phyloP scores from a whole-genome alignment of 2,888 invertebrate species.

The Hirtodrosophila confusa region DNA sequence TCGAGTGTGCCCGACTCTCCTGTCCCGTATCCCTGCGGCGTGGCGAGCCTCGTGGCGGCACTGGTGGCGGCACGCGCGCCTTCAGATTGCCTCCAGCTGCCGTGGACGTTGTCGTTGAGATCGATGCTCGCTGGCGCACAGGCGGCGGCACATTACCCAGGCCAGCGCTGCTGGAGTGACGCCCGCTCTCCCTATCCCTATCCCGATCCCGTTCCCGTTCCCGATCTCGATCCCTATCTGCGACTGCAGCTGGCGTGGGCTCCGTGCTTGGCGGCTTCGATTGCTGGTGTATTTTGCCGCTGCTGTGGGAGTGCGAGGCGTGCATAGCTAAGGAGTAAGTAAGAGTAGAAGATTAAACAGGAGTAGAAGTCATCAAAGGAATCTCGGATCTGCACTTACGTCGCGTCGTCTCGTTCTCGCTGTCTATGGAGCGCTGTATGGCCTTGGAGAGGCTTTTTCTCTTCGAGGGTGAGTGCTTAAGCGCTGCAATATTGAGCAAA shows the following conservation, averaged over 20 bases:
- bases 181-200: conserved; percentile 47
- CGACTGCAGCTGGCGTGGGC: conserved; percentile 72
- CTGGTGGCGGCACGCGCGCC: conserved; percentile 93
- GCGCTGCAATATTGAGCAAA: conserved; percentile 86
- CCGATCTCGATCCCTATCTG: conserved; percentile 63
- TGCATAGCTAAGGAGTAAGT: conserved; percentile 44
- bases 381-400: conserved; percentile 71
- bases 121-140: conserved; percentile 84
- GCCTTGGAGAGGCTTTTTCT: conserved; percentile 93
- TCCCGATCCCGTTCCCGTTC: conserved; percentile 29
- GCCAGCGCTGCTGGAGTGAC: conserved; percentile 21
- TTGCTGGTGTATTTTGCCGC: conserved; percentile 67
- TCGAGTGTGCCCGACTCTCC: conserved; percentile 58
- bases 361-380: not conserved
- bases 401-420: conserved; percentile 88
- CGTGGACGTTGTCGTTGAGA: conserved; percentile 83
- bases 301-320: conserved; percentile 71
- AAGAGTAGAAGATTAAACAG: not conserved
- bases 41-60: conserved; percentile 93
- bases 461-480: conserved; percentile 98
- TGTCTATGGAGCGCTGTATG: conserved; percentile 88
- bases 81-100: conserved; percentile 84
- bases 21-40: conserved; percentile 84
- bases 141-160: conserved; percentile 66
- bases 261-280: conserved; percentile 57